Conservation (phyloP, 2,113 vertebrate species). For the Polypterus senegalus region DNA sequence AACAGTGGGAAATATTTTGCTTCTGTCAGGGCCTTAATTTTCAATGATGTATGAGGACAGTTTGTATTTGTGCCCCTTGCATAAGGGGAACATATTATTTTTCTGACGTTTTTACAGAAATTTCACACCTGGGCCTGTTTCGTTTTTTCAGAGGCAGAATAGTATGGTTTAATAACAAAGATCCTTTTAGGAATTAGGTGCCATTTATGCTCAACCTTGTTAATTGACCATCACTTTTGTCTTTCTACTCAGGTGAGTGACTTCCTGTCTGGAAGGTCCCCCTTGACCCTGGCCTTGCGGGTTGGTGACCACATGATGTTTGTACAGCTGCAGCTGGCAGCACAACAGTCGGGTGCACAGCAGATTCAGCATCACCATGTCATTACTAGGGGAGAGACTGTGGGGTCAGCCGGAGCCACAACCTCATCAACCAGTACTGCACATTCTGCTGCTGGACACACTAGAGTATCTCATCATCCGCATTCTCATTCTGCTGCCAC, state of each 20-base stretch:
- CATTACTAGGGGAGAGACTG: slow-evolving; percentile 52
- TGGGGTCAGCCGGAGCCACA: slow-evolving; percentile 23
- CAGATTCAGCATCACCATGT: slow-evolving; percentile 78
- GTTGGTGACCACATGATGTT: slow-evolving; percentile 99
- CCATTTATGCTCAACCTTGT: background rate
- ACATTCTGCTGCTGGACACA: slow-evolving; percentile 24
- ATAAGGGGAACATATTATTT: too few species aligned
- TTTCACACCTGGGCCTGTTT: too few species aligned
- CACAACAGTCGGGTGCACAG: slow-evolving; percentile 71
- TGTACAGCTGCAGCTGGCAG: slow-evolving; percentile 89
- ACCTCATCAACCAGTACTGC: slow-evolving; percentile 4
- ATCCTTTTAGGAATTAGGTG: too few species aligned
- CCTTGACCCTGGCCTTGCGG: slow-evolving; percentile 83
- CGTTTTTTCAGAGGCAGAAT: too few species aligned
- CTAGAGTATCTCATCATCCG: slow-evolving; percentile 30
- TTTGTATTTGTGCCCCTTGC: too few species aligned
- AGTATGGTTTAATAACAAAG: too few species aligned
- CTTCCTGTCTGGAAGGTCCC: slow-evolving; percentile 90
- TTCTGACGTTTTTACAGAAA: too few species aligned
- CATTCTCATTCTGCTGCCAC: slow-evolving; percentile 27
- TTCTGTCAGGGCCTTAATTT: too few species aligned
- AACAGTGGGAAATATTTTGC: too few species aligned
- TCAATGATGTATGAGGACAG: too few species aligned
- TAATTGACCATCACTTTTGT: background rate
- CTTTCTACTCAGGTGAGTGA: slow-evolving; percentile 74